A percentile compares a stretch with the other conserved stretches of the same genome.
These are phyloP conservation scores for Momotus momota DNA, from an alignment of 2,797 vertebrate species.

Conservation along the genomic window DNA sequence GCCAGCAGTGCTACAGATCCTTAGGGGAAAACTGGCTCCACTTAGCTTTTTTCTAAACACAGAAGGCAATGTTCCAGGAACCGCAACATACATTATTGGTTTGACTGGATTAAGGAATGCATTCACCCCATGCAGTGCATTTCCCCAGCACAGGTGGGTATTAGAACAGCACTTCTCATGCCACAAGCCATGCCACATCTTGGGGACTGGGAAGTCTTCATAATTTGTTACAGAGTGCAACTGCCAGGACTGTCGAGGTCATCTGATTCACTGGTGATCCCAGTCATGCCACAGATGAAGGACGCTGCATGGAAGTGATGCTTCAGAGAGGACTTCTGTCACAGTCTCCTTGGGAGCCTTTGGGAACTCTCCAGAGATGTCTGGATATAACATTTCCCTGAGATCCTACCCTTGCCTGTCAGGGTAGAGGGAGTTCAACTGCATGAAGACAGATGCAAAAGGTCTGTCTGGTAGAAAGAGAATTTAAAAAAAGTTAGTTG, in stretches of 20 bases:
- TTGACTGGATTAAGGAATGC: not conserved
- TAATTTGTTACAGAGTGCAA: not conserved
- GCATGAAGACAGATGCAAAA: not conserved
- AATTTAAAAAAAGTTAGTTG: not conserved
- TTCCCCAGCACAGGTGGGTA: not conserved
- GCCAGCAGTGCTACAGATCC: not conserved
- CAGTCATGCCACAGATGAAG: not conserved
- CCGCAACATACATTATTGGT: not conserved
- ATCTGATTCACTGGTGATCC: not conserved
- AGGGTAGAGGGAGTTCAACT: not conserved
- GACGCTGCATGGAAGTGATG: not conserved
- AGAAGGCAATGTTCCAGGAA: not conserved
- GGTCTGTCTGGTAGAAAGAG: not conserved
- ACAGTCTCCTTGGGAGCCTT: not conserved
- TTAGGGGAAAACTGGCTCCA: not conserved
- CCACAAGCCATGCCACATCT: not conserved
- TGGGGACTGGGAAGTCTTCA: not conserved
- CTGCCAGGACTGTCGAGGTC: rapidly evolving
- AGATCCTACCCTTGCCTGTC: not conserved
- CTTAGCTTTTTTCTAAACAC: not conserved
- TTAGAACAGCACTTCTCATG: not conserved
- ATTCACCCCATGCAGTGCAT: not conserved
- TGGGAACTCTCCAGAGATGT: not conserved
- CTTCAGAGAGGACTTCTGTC: not conserved
- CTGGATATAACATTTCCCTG: not conserved